A percentile compares a stretch with the other conserved stretches of the same genome.
Conservation (phyloP, 2,888 invertebrate genomes). For the Pandemis cinnamomeana region DNA sequence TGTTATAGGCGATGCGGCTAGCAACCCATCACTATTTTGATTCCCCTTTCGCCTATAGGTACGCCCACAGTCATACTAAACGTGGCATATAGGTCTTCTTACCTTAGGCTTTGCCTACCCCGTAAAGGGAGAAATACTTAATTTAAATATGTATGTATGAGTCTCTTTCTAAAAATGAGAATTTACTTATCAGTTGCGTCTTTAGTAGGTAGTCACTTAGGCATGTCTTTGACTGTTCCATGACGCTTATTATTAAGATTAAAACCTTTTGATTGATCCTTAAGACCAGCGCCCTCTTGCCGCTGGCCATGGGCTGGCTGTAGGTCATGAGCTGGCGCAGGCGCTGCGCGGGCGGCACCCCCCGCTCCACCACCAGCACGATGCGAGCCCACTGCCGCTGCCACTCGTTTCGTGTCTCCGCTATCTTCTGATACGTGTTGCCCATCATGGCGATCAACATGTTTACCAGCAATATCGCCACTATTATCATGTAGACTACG, state of each 20-base stretch:
- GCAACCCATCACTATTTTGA: no score
- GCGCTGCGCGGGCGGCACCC: slow-evolving; percentile 95
- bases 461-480: slow-evolving; percentile 97
- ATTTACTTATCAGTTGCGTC: no score
- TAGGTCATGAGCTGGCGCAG: slow-evolving; percentile 94
- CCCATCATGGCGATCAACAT: slow-evolving; percentile 99
- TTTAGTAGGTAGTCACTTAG: no score
- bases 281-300: slow-evolving; percentile 92
- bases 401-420: slow-evolving; percentile 99
- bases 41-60: no score
- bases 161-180: neutral
- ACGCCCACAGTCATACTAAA: no score
- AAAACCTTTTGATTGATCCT: slow-evolving; percentile 94
- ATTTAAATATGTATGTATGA: neutral
- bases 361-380: slow-evolving; percentile 97
- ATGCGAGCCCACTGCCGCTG: slow-evolving; percentile 99
- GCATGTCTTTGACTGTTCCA: no score
- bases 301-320: slow-evolving; percentile 97
- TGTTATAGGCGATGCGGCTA: no score
- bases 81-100: no score
- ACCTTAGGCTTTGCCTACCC: no score
- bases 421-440: slow-evolving; percentile 99
- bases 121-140: no score
- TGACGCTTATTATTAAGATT: no score
- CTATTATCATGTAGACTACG: slow-evolving; percentile 98